phyloP scores from a whole-genome alignment of 2,113 vertebrate genomes.

The Osmerus mordax region DNA sequence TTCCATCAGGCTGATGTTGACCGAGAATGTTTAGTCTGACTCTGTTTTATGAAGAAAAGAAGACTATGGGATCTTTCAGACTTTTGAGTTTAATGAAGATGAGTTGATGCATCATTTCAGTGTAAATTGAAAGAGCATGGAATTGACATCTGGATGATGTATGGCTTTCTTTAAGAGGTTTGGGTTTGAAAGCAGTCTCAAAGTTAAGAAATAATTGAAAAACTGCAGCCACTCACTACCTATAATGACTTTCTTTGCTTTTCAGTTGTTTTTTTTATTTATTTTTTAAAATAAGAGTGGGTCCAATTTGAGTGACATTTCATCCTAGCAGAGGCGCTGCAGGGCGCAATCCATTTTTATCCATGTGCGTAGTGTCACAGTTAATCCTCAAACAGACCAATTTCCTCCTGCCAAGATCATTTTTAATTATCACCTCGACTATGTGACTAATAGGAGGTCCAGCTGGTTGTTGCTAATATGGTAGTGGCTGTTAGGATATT shows the following conservation, averaged over 20 bases:
- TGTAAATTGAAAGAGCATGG: conserved; percentile 39
- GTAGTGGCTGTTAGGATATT: conserved; percentile 31
- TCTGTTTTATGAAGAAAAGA: conserved; percentile 38
- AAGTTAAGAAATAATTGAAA: conserved; percentile 50
- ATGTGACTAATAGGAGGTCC: conserved; percentile 58
- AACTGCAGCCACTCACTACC: conserved; percentile 46
- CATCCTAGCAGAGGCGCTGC: conserved; percentile 47
- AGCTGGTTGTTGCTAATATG: conserved; percentile 62
- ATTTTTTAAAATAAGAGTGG: conserved; percentile 36
- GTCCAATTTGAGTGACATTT: conserved; percentile 46
- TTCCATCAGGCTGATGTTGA: conserved; percentile 33
- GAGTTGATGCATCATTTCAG: conserved; percentile 43
- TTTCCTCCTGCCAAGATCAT: conserved; percentile 56
- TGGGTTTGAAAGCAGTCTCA: conserved; percentile 41
- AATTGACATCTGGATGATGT: conserved; percentile 49
- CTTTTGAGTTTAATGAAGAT: conserved; percentile 39
- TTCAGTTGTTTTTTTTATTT: conserved; percentile 5
- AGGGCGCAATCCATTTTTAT: conserved; percentile 61
- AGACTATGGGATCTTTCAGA: conserved; percentile 36
- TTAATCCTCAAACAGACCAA: conserved; percentile 68
- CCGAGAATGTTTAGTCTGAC: conserved; percentile 32
- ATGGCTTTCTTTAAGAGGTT: conserved; percentile 37
- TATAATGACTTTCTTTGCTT: conserved; percentile 46
- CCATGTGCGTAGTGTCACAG: conserved; percentile 52
- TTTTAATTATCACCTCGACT: conserved; percentile 71